Conservation (phyloP, 2,113 vertebrate genomes). For the Campylomormyrus tamandua region DNA sequence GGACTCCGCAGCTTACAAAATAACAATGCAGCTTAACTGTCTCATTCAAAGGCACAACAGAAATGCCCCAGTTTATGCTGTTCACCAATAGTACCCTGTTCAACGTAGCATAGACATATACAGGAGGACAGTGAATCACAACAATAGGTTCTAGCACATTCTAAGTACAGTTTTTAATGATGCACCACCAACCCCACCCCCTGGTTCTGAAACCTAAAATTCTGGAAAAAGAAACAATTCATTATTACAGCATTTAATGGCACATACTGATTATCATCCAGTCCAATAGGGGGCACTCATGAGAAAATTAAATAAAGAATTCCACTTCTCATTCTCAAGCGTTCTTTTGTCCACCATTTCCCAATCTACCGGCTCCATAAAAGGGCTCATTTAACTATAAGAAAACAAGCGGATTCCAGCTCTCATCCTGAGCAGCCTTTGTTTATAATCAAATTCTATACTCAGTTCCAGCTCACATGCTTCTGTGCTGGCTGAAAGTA, state of each 20-base stretch:
- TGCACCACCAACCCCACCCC: neutral
- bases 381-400: neutral
- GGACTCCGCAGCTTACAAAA: neutral
- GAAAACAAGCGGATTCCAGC: neutral
- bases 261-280: neutral
- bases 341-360: neutral
- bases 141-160: neutral
- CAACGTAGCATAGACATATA: neutral
- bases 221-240: neutral
- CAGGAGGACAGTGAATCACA: neutral
- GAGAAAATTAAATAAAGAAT: neutral
- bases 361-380: neutral
- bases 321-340: neutral
- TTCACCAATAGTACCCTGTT: neutral
- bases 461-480: neutral
- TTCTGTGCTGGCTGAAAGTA: neutral
- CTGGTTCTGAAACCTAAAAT: neutral
- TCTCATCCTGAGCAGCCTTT: neutral
- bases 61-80: neutral
- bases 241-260: neutral
- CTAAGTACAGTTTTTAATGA: neutral
- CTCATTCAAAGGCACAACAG: neutral
- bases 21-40: neutral
- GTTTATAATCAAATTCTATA: neutral
- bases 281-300: neutral